Conservation (phyloP, 2,797 vertebrate genomes). For the Artibeus jamaicensis region DNA sequence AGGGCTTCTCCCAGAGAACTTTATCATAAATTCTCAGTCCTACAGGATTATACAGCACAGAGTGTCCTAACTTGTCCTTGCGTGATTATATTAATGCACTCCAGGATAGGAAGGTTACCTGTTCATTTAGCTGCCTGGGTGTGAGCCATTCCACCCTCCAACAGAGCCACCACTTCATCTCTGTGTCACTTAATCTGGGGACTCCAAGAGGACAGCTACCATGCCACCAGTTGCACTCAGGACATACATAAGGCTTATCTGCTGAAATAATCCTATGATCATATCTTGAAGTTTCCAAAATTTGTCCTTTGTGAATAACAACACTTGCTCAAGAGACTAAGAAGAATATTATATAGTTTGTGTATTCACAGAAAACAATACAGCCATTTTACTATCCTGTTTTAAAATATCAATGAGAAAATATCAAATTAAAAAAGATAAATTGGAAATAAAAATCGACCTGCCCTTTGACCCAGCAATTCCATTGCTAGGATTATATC, state of each 20-base stretch:
- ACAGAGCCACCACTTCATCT: neutral
- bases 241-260: neutral
- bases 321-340: constrained; percentile 14
- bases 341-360: neutral
- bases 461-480: too few relatives aligned
- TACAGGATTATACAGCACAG: constrained; percentile 25
- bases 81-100: neutral
- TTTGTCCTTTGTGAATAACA: constrained; percentile 21
- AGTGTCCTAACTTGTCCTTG: neutral
- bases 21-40: constrained; percentile 25
- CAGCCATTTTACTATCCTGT: neutral
- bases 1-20: constrained; percentile 21
- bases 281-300: neutral
- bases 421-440: constrained; percentile 10
- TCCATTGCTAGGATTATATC: too few relatives aligned
- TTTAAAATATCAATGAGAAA: constrained; percentile 50
- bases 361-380: constrained; percentile 28
- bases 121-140: neutral
- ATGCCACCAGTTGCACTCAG: neutral
- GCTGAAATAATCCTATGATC: neutral
- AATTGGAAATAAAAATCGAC: too few relatives aligned
- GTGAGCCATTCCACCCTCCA: neutral
- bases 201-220: neutral
- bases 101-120: neutral
- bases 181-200: neutral